Conservation (phyloP, 2,888 invertebrate genomes). For the Acrobasis consociella region DNA sequence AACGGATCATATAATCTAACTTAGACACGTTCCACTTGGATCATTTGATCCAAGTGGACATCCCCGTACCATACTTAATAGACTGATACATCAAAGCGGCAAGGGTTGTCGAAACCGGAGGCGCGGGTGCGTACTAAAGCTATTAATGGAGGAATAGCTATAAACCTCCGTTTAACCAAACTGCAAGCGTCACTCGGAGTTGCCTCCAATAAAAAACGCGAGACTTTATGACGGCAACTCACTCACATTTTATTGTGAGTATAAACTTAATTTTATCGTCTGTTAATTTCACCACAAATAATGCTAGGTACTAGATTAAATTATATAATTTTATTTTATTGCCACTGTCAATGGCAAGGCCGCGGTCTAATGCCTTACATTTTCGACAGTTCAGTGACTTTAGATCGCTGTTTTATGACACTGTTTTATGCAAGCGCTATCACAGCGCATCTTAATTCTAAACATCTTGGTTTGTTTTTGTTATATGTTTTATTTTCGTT, state of each 20-base stretch:
- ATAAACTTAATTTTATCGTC: conserved; percentile 83
- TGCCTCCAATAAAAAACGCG: conserved; percentile 81
- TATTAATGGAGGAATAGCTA: conserved; percentile 82
- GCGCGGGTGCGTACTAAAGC: conserved; percentile 80
- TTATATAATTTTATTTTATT: conserved; percentile 72
- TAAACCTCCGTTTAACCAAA: conserved; percentile 83
- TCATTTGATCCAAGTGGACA: not conserved
- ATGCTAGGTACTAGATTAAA: conserved; percentile 76
- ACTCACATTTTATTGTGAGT: conserved; percentile 83
- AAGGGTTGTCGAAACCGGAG: conserved; percentile 66
- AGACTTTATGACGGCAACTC: conserved; percentile 83
- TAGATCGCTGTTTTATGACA: conserved; percentile 21
- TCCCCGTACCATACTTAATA: conserved; percentile 27
- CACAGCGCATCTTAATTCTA: not conserved
- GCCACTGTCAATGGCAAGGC: conserved; percentile 68
- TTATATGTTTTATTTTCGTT: not conserved
- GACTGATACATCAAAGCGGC: conserved; percentile 36
- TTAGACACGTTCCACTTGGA: not conserved
- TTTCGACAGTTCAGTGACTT: conserved; percentile 48
- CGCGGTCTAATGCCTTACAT: conserved; percentile 52
- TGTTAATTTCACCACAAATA: conserved; percentile 83
- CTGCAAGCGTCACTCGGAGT: conserved; percentile 80
- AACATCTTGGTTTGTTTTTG: not conserved
- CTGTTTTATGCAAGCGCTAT: conserved; percentile 7
- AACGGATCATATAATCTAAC: too few relatives aligned